Conservation (phyloP, 2,888 invertebrate genomes). For the Calliopum simillimum region DNA sequence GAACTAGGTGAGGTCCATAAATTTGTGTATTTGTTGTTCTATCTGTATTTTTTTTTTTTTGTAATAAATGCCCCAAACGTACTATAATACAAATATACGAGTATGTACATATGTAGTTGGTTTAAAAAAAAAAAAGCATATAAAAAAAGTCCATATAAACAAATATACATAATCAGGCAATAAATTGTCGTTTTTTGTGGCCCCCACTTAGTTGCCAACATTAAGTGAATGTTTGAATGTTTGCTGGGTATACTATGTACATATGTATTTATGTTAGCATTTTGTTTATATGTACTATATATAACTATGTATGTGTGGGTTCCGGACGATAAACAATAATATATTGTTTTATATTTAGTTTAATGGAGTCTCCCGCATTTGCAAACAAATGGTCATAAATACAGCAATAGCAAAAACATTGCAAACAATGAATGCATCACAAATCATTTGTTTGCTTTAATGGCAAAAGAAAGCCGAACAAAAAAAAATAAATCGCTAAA, state of each 20-base stretch:
- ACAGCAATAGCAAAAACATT: constrained; percentile 14
- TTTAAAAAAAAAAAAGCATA: constrained; percentile 8
- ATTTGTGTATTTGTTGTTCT: background rate
- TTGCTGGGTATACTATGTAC: constrained; percentile 20
- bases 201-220: too few species aligned
- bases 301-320: constrained; percentile 14
- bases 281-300: constrained; percentile 7
- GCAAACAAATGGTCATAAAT: background rate
- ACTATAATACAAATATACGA: background rate
- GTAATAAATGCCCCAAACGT: background rate
- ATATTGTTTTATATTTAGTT: constrained; percentile 33
- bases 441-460: constrained; percentile 11
- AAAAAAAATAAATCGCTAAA: constrained; percentile 4
- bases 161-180: constrained; percentile 27
- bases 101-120: background rate
- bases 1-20: constrained; percentile 11
- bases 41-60: background rate
- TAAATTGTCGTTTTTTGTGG: constrained; percentile 17
- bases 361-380: constrained; percentile 32
- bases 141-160: constrained; percentile 10
- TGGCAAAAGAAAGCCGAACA: too few species aligned
- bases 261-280: constrained; percentile 19
- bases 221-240: too few species aligned
- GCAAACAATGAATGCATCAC: constrained; percentile 1
- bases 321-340: constrained; percentile 28